Percentiles rank a stretch among this genome's conserved stretches.
Evolutionary conservation across 1,140 invertebrate genomes (phyloP).

Genomic region (Drosophila pectinifera): DNA sequence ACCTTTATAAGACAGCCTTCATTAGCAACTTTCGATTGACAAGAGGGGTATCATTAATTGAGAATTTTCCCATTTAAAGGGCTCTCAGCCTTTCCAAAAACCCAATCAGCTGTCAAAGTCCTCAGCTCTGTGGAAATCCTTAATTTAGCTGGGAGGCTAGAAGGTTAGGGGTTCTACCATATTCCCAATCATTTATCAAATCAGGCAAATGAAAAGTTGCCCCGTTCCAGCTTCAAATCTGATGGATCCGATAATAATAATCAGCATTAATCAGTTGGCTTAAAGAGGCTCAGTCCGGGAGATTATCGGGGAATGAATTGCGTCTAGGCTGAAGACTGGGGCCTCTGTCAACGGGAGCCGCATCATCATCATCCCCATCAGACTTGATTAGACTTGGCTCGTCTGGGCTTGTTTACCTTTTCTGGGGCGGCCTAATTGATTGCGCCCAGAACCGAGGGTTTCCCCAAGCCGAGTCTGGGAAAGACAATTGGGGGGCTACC

Average conservation of each 20-base stretch:
- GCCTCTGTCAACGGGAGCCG: conserved; percentile 50
- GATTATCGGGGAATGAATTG: conserved; percentile 76
- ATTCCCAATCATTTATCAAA: conserved; percentile 73
- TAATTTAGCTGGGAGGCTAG: conserved; percentile 1
- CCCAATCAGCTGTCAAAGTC: conserved; percentile 21
- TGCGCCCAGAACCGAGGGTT: conserved; percentile 54
- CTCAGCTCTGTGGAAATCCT: conserved; percentile 38
- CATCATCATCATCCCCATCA: conserved; percentile 35
- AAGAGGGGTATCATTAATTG: conserved; percentile 41
- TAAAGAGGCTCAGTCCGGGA: conserved; percentile 41
- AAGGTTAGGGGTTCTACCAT: conserved; percentile 37
- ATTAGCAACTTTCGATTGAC: conserved; percentile 1
- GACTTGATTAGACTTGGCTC: conserved; percentile 35
- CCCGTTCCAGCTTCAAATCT: conserved; percentile 5
- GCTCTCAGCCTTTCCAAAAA: neutral
- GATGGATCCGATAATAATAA: conserved; percentile 55
- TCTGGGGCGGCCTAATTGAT: conserved; percentile 68
- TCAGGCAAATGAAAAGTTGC: conserved; percentile 62
- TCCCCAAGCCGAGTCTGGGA: conserved; percentile 30
- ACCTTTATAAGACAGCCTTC: neutral
- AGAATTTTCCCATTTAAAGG: conserved; percentile 8
- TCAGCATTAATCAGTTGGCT: conserved; percentile 78
- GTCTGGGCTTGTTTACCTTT: conserved; percentile 65
- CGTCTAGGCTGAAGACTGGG: conserved; percentile 28
- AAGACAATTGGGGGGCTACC: conserved; percentile 21